phyloP scores from a whole-genome alignment of 2,113 vertebrate species.

The rat (Rattus norvegicus) region DNA sequence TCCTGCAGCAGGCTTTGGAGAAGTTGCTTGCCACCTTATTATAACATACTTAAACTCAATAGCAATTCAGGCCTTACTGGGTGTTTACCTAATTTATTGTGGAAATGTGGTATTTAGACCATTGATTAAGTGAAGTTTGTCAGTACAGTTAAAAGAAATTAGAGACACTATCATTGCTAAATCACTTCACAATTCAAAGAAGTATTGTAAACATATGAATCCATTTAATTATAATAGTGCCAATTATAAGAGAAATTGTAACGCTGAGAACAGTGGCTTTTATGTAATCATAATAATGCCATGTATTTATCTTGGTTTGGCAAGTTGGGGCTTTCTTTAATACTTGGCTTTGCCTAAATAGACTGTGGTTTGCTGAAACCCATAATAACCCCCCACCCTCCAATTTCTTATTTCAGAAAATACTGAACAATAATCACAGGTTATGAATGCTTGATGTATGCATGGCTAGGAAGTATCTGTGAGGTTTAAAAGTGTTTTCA shows the following conservation, averaged over 20 bases:
- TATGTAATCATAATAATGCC: slow-evolving; percentile 93
- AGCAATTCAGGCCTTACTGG: slow-evolving; percentile 83
- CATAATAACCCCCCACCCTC: slow-evolving; percentile 90
- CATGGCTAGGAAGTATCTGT: slow-evolving; percentile 87
- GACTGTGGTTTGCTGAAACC: slow-evolving; percentile 91
- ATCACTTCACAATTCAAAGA: slow-evolving; percentile 89
- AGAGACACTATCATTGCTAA: slow-evolving; percentile 92
- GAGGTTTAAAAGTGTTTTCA: slow-evolving; percentile 89
- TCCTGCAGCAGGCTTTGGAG: slow-evolving; percentile 74
- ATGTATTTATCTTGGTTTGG: slow-evolving; percentile 96
- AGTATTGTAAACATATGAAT: slow-evolving; percentile 93
- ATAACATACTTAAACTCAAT: slow-evolving; percentile 76
- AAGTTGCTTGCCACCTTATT: slow-evolving; percentile 77
- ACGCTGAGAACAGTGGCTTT: slow-evolving; percentile 88
- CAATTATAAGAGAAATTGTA: slow-evolving; percentile 92
- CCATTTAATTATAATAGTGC: slow-evolving; percentile 91
- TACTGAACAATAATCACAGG: slow-evolving; percentile 89
- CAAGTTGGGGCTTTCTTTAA: slow-evolving; percentile 91
- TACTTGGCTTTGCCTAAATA: slow-evolving; percentile 93
- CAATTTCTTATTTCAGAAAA: slow-evolving; percentile 91
- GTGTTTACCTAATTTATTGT: slow-evolving; percentile 88
- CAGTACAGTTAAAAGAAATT: slow-evolving; percentile 91
- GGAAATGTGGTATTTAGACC: slow-evolving; percentile 87
- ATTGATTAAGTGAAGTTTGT: slow-evolving; percentile 89
- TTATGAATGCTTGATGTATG: slow-evolving; percentile 92